Conservation (phyloP, 2,113 vertebrate genomes). For the Malurus alboscapulatus region DNA sequence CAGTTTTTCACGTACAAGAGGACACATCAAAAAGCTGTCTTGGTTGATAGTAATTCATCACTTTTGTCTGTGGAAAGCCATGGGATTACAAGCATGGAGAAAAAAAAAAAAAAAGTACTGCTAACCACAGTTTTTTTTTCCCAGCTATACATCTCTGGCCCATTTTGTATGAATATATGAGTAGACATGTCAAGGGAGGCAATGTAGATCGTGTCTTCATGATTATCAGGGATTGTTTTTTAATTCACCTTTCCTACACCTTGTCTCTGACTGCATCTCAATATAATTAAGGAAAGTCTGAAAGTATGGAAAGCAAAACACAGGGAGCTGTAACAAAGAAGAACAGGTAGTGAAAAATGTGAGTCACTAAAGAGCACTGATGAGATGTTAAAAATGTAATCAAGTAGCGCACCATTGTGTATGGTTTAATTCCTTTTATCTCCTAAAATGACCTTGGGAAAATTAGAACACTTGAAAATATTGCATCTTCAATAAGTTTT, state of each 20-base stretch:
- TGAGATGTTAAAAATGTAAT: slow-evolving; percentile 19
- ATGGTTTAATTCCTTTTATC: neutral
- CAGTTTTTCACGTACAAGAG: slow-evolving; percentile 67
- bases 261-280: neutral
- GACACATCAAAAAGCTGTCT: slow-evolving; percentile 73
- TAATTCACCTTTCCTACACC: neutral
- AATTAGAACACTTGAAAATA: slow-evolving; percentile 14
- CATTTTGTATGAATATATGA: neutral
- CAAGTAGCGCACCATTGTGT: neutral
- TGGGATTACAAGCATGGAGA: slow-evolving; percentile 41
- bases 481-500: neutral
- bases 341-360: neutral
- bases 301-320: neutral
- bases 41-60: slow-evolving; percentile 74
- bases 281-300: neutral
- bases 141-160: neutral
- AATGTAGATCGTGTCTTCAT: slow-evolving; percentile 22
- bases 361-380: neutral
- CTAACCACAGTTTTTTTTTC: neutral
- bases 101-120: neutral
- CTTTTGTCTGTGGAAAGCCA: slow-evolving; percentile 58
- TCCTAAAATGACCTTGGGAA: slow-evolving; percentile 20
- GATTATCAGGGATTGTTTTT: neutral
- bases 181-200: neutral
- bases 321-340: neutral